A percentile compares a stretch with the other conserved stretches of the same genome.
phyloP scores from a whole-genome alignment of 2,113 vertebrate species.

The Eulemur macaco region DNA sequence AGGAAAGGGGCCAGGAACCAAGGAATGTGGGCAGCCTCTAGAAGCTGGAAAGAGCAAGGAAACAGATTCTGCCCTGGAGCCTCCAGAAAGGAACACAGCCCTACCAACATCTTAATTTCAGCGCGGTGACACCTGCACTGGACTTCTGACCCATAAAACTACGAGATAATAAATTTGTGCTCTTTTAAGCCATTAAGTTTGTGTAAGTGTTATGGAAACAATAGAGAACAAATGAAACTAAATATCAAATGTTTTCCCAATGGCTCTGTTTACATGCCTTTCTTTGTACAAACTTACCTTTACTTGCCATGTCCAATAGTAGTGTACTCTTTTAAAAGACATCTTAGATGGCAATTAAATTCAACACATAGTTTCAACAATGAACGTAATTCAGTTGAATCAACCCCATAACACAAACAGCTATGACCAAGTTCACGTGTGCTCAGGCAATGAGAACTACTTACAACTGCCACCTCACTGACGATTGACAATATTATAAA shows the following conservation, averaged over 20 bases:
- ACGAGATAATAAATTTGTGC: neutral
- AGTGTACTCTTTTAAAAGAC: neutral
- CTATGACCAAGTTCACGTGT: neutral
- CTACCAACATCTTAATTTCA: neutral
- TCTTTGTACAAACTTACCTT: neutral
- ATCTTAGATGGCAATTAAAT: neutral
- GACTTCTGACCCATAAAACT: neutral
- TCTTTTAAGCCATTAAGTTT: neutral
- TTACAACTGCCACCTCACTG: neutral
- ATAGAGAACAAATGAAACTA: neutral
- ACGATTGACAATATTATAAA: neutral
- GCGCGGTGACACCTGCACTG: neutral
- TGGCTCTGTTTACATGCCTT: neutral
- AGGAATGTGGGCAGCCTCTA: neutral
- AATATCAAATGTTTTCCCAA: neutral
- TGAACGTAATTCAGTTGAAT: neutral
- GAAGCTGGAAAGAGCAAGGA: neutral
- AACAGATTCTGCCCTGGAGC: neutral
- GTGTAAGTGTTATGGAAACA: neutral
- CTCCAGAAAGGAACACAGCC: neutral
- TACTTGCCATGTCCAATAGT: constrained; percentile 6
- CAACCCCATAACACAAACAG: neutral
- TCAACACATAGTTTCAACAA: neutral
- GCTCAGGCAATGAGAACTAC: neutral
- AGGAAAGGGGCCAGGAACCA: neutral